phyloP scores from a whole-genome alignment of 2,797 vertebrate species.

The Sphenodon punctatus region DNA sequence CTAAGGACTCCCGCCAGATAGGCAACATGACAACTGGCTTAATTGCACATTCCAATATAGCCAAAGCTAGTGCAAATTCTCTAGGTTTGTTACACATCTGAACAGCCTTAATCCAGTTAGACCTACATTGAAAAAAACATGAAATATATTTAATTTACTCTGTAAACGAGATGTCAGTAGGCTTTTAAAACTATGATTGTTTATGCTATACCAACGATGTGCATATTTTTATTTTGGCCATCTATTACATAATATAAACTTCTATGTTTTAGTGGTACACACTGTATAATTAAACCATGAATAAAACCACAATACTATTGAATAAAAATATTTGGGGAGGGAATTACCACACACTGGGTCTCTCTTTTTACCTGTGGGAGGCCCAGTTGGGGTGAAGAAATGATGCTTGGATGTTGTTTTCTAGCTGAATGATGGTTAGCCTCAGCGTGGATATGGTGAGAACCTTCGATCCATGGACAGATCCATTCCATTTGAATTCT shows the following conservation, averaged over 20 bases:
- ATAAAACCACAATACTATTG: no score
- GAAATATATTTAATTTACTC: background rate
- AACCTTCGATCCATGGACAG: slow-evolving; percentile 92
- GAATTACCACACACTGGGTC: background rate
- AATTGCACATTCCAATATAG: slow-evolving; percentile 97
- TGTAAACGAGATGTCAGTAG: background rate
- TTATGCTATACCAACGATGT: no score
- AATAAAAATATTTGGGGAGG: no score
- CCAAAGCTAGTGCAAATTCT: slow-evolving; percentile 96
- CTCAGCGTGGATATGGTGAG: slow-evolving; percentile 93
- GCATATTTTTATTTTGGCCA: no score
- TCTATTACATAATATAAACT: no score
- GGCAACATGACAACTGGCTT: slow-evolving; percentile 98
- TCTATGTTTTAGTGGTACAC: background rate
- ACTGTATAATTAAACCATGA: background rate
- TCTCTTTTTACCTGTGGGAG: slow-evolving; percentile 88
- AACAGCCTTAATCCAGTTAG: slow-evolving; percentile 99
- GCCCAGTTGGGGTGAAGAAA: slow-evolving; percentile 99
- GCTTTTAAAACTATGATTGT: no score
- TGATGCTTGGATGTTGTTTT: slow-evolving; percentile 92
- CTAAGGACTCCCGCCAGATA: slow-evolving; percentile 94
- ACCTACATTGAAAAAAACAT: slow-evolving; percentile 74
- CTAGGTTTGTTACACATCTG: slow-evolving; percentile 99
- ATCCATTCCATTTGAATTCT: slow-evolving; percentile 98
- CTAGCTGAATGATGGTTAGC: slow-evolving; percentile 94